These are phyloP conservation scores for Poecile atricapillus DNA, from an alignment of 2,113 vertebrate genomes.

Conservation along the genomic window DNA sequence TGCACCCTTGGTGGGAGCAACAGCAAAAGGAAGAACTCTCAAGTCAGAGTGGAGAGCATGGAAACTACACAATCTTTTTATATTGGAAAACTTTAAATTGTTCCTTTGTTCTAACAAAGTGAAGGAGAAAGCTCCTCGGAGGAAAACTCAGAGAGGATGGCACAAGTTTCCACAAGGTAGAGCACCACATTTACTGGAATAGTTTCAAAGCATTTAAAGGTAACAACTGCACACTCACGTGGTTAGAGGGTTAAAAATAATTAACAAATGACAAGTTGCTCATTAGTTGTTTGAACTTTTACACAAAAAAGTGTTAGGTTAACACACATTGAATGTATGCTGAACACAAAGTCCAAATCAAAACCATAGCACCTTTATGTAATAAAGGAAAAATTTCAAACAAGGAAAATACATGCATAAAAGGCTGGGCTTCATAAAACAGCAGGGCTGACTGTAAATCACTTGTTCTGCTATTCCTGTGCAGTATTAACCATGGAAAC, in stretches of 20 bases:
- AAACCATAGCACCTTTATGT: neutral
- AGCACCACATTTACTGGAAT: neutral
- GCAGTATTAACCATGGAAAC: constrained; percentile 7
- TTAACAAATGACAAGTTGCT: neutral
- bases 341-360: neutral
- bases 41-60: neutral
- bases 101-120: neutral
- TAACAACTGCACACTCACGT: neutral
- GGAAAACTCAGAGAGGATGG: neutral
- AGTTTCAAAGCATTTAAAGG: neutral
- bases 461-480: neutral
- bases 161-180: neutral
- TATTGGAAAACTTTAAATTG: neutral
- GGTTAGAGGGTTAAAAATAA: neutral
- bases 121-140: neutral
- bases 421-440: neutral
- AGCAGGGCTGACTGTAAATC: neutral
- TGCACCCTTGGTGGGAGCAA: neutral
- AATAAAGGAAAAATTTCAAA: neutral
- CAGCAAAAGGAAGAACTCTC: neutral
- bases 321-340: neutral
- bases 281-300: neutral
- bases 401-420: neutral
- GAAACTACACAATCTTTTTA: neutral
- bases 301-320: neutral